phyloP scores from a whole-genome alignment of 2,888 invertebrate genomes.

The Lacanobia wlatinum region DNA sequence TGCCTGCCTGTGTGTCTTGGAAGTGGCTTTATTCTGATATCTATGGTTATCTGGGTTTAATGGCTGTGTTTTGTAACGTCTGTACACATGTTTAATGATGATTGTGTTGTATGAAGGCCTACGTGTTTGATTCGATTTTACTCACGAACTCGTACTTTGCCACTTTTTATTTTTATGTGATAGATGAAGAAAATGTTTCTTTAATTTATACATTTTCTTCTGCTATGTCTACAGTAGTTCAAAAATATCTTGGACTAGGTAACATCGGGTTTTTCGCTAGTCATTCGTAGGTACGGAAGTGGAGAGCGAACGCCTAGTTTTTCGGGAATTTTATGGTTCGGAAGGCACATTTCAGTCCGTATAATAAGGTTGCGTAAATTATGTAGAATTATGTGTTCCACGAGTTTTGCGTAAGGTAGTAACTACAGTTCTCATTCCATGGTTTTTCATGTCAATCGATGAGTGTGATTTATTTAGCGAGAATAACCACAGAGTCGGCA shows the following conservation, averaged over 20 bases:
- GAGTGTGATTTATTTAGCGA: constrained; percentile 17
- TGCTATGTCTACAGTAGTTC: background rate
- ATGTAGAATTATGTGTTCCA: constrained; percentile 41
- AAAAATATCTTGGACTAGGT: background rate
- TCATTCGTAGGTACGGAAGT: constrained; percentile 26
- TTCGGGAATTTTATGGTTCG: constrained; percentile 27
- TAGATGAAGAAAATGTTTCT: background rate
- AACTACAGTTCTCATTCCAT: constrained; percentile 6
- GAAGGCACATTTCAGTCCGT: constrained; percentile 26
- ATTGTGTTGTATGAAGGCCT: background rate
- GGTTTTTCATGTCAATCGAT: constrained; percentile 8
- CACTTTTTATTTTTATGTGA: constrained; percentile 2
- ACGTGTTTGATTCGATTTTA: background rate
- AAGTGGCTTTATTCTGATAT: constrained; percentile 24
- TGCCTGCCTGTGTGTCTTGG: constrained; percentile 30
- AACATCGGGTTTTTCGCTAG: background rate
- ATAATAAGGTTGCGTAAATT: constrained; percentile 62
- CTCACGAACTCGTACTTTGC: constrained; percentile 8
- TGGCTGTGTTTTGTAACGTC: constrained; percentile 5
- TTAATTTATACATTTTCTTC: background rate
- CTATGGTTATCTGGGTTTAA: constrained; percentile 18
- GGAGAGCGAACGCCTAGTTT: constrained; percentile 30
- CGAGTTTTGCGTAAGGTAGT: constrained; percentile 14
- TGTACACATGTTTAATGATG: background rate
- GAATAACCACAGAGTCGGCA: constrained; percentile 27